Conservation (phyloP, 2,113 vertebrate species). For the Rhombomys opimus region DNA sequence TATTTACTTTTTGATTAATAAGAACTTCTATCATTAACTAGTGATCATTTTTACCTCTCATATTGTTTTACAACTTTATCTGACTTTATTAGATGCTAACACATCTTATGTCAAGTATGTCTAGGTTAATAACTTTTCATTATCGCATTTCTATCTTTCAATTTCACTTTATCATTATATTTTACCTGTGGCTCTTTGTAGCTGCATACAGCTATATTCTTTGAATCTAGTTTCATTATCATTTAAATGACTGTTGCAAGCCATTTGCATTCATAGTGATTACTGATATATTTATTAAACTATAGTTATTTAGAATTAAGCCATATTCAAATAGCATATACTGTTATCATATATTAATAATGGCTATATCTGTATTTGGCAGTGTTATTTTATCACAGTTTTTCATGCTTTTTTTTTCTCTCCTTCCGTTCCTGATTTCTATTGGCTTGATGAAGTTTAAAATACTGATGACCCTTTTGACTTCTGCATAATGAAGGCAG, state of each 20-base stretch:
- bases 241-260: not conserved
- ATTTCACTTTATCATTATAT: not conserved
- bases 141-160: not conserved
- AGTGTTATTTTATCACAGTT: not conserved
- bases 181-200: not conserved
- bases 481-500: constrained; percentile 23
- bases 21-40: not conserved
- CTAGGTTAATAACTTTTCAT: not conserved
- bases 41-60: not conserved
- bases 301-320: not conserved
- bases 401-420: not conserved
- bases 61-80: not conserved
- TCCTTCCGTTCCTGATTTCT: not conserved
- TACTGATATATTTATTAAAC: constrained; percentile 2
- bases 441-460: not conserved
- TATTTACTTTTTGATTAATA: not conserved
- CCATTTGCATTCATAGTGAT: not conserved
- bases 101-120: not conserved
- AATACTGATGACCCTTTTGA: not conserved
- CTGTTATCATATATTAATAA: not conserved
- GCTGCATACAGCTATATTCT: not conserved
- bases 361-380: not conserved
- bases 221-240: not conserved
- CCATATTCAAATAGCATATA: not conserved
- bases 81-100: not conserved